Evolutionary conservation across 2,797 vertebrate genomes (phyloP).

Genomic region (Malurus leucopterus): DNA sequence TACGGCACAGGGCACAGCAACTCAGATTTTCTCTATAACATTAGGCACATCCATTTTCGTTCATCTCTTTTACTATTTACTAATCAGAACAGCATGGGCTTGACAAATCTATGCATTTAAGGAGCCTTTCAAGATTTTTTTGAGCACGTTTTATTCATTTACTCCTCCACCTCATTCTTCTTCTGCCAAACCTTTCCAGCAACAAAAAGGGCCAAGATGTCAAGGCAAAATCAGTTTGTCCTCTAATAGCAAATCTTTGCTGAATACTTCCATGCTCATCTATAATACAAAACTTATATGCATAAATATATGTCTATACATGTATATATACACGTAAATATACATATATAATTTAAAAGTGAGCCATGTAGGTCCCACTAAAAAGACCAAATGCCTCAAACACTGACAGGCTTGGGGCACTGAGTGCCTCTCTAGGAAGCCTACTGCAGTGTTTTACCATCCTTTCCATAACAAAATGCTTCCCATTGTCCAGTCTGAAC

Average conservation of each 20-base stretch:
- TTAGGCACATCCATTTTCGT: background rate
- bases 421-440: background rate
- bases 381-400: background rate
- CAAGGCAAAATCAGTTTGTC: background rate
- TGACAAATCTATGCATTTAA: background rate
- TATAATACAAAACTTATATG: background rate
- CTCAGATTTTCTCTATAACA: background rate
- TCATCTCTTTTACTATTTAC: background rate
- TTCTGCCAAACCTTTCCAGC: background rate
- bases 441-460: background rate
- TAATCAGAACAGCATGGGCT: background rate
- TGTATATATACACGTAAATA: too few relatives aligned
- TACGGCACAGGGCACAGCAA: background rate
- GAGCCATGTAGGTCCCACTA: background rate
- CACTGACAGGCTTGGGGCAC: too few relatives aligned
- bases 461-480: background rate
- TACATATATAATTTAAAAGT: background rate
- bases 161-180: background rate
- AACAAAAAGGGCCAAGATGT: background rate
- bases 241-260: background rate
- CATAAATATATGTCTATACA: background rate
- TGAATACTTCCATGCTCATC: background rate
- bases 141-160: background rate
- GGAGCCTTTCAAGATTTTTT: background rate
- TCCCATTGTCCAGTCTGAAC: background rate